Evolutionary conservation across 2,113 vertebrate species (phyloP).

Genomic region (Phaethornis superciliosus): DNA sequence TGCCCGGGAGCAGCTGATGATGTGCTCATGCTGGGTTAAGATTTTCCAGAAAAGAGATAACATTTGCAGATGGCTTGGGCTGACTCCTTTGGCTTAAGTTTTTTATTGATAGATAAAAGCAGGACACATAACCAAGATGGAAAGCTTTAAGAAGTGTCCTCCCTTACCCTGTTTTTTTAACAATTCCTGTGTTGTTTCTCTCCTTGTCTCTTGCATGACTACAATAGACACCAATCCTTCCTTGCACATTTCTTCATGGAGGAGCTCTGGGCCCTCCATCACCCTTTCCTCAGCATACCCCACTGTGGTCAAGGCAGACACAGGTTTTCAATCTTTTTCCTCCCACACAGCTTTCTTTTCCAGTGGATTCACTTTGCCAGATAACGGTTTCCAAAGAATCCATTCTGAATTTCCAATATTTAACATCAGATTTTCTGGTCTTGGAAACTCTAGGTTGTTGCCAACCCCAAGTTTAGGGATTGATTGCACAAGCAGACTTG

Average conservation of each 20-base stretch:
- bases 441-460: constrained; percentile 25
- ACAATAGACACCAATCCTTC: not conserved
- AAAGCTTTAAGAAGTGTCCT: constrained; percentile 19
- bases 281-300: not conserved
- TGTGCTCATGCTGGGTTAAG: constrained; percentile 33
- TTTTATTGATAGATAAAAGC: constrained; percentile 38
- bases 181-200: not conserved
- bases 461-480: constrained; percentile 14
- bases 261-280: not conserved
- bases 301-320: not conserved
- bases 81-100: constrained; percentile 16
- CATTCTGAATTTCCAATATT: constrained; percentile 60
- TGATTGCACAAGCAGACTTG: constrained; percentile 60
- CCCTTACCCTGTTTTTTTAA: not conserved
- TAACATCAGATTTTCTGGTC: constrained; percentile 66
- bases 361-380: constrained; percentile 42
- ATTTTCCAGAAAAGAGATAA: constrained; percentile 63
- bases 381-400: constrained; percentile 61
- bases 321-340: constrained; percentile 45
- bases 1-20: constrained; percentile 44
- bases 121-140: not conserved
- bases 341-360: constrained; percentile 52
- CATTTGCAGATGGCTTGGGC: constrained; percentile 59
- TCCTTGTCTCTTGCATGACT: not conserved
- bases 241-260: not conserved